Evolutionary conservation across 1,140 invertebrate species (phyloP), one percentile per base, ranked within the genome.

Genomic region (Drosophila nigromelanica): DNA sequence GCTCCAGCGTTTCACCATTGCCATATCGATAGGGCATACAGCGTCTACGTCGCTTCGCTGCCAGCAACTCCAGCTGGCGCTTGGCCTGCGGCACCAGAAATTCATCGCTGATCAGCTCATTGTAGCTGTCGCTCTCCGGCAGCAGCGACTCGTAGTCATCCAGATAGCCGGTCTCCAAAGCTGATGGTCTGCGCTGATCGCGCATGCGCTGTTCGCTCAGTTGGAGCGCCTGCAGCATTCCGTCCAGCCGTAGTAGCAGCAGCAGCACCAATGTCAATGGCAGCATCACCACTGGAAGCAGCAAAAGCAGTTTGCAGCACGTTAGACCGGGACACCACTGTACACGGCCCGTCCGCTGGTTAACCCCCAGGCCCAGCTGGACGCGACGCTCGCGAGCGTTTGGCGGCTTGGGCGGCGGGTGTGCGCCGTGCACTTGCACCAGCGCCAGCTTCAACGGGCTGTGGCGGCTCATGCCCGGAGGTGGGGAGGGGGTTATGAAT

Each of bases 281-380:
- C 77, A 92, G 72, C 87, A 92, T 80, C 14, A 91, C 73, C 52
- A 91, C 89, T 90, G 91, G 90, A 90, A 92, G 64, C 43, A 92
- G 59, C 51, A 92, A 69, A 14, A 91, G 71, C 47, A 91, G 39
- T 90, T 91, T 92, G 55, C 83, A 90, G 55, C 89, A 92, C 12
- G 85, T 91, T 64, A 89, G 58, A 33, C 89, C 90, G 5, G 91
- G 89, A 81, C 91, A 92, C 91, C 91, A 92, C 51, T 92, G 91
- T n/a, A 92, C 52, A 3, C 91, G 91, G 15, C 91, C 91, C 5
- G 87, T 92, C n/a, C 78, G 80, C 56, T 78, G 71, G 58, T 92
- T 91, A 7, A 92, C 80, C 7, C 91, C 90, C 24, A 92, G 56
- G 4, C 82, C 77, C 55, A 91, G 48, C 43, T 78, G 86, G 6